Evolutionary conservation across 2,888 invertebrate genomes (phyloP), one percentile per base, ranked within the genome.

Genomic region (Tigriopus californicus): DNA sequence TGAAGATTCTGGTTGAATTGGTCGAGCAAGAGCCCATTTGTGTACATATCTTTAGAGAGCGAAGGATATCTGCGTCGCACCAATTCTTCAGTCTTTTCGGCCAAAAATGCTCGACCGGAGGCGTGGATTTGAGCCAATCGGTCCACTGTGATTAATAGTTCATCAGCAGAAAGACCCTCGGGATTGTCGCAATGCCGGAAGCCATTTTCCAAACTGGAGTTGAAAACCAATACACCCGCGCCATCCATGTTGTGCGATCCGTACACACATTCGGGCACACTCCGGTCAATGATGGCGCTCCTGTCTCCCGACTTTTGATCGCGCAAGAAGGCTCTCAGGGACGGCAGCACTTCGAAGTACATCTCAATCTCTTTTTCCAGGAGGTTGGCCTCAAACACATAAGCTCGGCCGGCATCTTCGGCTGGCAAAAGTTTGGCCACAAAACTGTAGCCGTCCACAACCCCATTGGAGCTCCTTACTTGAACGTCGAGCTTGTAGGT

Each of bases 331-430:
- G 20, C 22, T 13, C 51, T 5, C n/a, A 56, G 15, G 20, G 41
- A 15, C 3, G 56, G 56, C 3, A 56, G 15, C 41, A 56, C 13
- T 13, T 56, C 42, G 18, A 56, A 56, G 13, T 56, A 56, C 42
- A 56, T 42, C 13, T 22, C 22, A 18, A n/a, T 56, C 44, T 56
- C 56, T 22, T 56, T 56, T 42, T 56, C 56, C 4, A 56, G 42
- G n/a, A 56, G 41, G 5, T 42, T 24, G 13, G 56, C 18, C 18
- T 56, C 42, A 22, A 56, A 56, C 4, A 56, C 56, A 22, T 42
- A 56, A 10, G 41, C 56, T 42, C 56, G 13, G 18, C 41, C n/a
- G 41, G 42, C 10, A 22, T 56, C 56, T 20, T 56, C 44, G 13
- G 15, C 56, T 2, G 56, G 56, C 10, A 56, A 5, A 11, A 56